Base-by-base conservation (phyloP, 30 jellyfish, hydroid and myxozoan species). In the Cassiopea xamachana region DNA sequence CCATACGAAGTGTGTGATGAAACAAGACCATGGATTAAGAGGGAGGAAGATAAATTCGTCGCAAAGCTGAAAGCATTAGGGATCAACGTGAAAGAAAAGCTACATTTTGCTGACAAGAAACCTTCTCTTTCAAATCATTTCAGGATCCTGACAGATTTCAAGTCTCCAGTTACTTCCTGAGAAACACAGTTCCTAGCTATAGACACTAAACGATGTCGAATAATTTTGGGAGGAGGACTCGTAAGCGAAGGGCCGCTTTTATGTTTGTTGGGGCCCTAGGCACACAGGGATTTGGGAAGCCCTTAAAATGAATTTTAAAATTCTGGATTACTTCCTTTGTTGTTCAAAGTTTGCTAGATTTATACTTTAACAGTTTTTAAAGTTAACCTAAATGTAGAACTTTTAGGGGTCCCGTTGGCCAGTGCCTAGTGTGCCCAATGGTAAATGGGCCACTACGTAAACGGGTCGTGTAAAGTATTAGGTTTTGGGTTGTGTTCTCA, bases 1-100 rank as follows among this genome's bases (percentile, higher is more conserved):
- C 98, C 98, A 6, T 94, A 94, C 39, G 97, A 94, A 87, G 77
- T 90, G 5, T 79, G 50, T 48, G 97, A 94, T 60, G 80, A 84
- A 0, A 46, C 80, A 46, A 73, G 97, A 13, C 97, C 97, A 69
- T 94, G 98, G 98, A 94, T 84, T 51, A 76, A 74, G 70, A 74
- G 78, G 45, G 98, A 94, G 83, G 86, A 90, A 59, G 73, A 67
- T 69, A 80, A 62, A 27, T 94, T 94, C 58, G 96, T 90, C 2
- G 49, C 91, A 19, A 89, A 71, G 58, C 55, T 94, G 72, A 85
- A 90, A 47, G 60, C 92, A 45, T 51, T 89, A 39, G 93, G 91
- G 43, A 80, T 86, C 77, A 78, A 77, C 77, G 69, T 94, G 15
- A 84, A 71, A 51, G 98, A 94, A 46, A 80, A 77, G 48, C 44